Percentiles rank a stretch among this genome's conserved stretches.
phyloP scores from a whole-genome alignment of 2,888 invertebrate genomes.

The Resseliella maxima region DNA sequence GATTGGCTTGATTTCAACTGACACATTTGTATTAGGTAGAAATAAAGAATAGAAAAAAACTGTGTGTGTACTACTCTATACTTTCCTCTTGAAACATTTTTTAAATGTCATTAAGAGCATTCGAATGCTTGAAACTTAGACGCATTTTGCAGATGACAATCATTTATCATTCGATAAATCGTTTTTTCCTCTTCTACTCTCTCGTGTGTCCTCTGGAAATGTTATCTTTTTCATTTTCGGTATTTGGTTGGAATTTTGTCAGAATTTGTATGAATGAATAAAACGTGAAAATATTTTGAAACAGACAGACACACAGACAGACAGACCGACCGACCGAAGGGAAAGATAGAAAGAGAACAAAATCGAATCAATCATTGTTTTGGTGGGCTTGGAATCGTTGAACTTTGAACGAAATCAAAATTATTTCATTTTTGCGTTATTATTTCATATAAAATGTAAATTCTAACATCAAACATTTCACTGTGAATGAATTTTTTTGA shows the following conservation, averaged over 20 bases:
- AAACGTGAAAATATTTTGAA: neutral
- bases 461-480: too few relatives aligned
- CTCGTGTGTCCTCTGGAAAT: neutral
- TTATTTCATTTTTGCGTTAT: neutral
- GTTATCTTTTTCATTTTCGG: neutral
- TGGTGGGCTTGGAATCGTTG: neutral
- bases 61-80: too few relatives aligned
- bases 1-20: neutral
- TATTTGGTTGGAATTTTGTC: neutral
- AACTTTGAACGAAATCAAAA: neutral
- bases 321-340: too few relatives aligned
- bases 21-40: neutral
- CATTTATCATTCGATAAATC: neutral
- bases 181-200: neutral
- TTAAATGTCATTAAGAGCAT: neutral
- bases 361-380: conserved; percentile 32
- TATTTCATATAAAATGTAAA: too few relatives aligned
- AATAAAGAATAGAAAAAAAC: neutral
- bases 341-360: neutral
- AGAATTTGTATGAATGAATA: neutral
- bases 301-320: too few relatives aligned
- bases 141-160: neutral
- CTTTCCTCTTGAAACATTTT: neutral
- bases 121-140: conserved; percentile 7
- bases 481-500: too few relatives aligned